A percentile compares a stretch with the other conserved stretches of the same genome.
Conservation (phyloP, 2,113 vertebrate genomes). For the Paraplagusia blochii region DNA sequence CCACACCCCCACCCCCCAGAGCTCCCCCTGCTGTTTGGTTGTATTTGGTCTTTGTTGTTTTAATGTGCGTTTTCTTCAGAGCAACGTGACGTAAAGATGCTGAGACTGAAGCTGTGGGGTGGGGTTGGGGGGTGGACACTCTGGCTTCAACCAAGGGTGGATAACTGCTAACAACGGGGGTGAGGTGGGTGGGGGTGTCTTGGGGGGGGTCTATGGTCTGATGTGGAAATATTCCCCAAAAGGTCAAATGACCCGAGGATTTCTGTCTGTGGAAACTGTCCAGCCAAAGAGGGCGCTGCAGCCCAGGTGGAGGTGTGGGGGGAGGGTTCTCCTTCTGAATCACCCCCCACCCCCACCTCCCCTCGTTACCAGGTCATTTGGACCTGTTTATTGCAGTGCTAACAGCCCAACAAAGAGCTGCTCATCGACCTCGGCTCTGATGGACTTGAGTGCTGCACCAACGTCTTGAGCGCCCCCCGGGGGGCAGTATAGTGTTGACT, state of each 20-base stretch:
- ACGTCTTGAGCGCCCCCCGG: constrained; percentile 56
- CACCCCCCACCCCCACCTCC: constrained; percentile 24
- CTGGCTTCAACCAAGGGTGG: not conserved
- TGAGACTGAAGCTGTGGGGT: constrained; percentile 48
- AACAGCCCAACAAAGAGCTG: constrained; percentile 61
- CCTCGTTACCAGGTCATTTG: constrained; percentile 36
- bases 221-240: too few species aligned
- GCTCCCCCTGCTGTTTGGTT: constrained; percentile 39
- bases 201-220: too few species aligned
- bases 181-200: constrained; percentile 34
- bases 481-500: constrained; percentile 30
- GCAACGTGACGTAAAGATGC: constrained; percentile 63
- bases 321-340: too few species aligned
- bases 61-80: constrained; percentile 58
- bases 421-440: constrained; percentile 59
- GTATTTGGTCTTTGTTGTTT: constrained; percentile 65
- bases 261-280: too few species aligned
- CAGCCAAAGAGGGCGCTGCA: too few species aligned
- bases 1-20: too few species aligned
- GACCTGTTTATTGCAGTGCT: constrained; percentile 62
- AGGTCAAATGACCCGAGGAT: too few species aligned
- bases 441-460: constrained; percentile 33
- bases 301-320: too few species aligned
- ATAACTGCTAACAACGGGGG: too few species aligned
- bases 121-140: constrained; percentile 33